These are phyloP conservation scores for Bubalus kerabau DNA, from an alignment of 2,113 vertebrate species.

Conservation along the genomic window DNA sequence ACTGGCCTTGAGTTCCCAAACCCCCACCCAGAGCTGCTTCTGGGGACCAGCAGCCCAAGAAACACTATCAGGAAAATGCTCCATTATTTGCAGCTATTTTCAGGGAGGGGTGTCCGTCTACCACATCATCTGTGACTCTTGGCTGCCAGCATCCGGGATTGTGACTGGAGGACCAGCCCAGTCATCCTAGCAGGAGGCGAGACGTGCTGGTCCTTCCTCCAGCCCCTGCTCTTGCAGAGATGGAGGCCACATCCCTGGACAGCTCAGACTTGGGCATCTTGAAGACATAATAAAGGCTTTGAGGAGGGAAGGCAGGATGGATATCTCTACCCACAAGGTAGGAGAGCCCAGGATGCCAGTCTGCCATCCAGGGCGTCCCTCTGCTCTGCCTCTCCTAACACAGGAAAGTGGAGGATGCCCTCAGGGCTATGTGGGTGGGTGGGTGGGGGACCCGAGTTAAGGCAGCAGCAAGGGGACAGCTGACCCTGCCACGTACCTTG, in stretches of 20 bases:
- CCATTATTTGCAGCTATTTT: not conserved
- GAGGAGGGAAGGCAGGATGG: not conserved
- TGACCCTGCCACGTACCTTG: constrained; percentile 64
- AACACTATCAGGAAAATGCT: not conserved
- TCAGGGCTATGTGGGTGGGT: not conserved
- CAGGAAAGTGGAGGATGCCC: not conserved
- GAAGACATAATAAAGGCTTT: not conserved
- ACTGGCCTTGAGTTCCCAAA: not conserved
- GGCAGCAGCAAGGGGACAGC: no score
- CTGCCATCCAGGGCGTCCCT: not conserved
- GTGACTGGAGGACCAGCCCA: not conserved
- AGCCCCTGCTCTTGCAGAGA: not conserved
- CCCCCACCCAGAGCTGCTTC: not conserved
- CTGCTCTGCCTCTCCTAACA: not conserved
- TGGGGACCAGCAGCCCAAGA: not conserved
- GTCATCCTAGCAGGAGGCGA: not conserved
- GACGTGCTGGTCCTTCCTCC: not conserved
- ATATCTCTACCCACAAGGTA: not conserved
- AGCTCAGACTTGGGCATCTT: not conserved
- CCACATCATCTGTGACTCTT: not conserved
- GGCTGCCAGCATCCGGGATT: not conserved
- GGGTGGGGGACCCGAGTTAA: not conserved
- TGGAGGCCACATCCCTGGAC: not conserved
- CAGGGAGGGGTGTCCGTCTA: not conserved
- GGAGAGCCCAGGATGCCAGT: not conserved